These are phyloP conservation scores for Malurus splendens DNA, from an alignment of 2,797 vertebrate genomes.

Conservation along the genomic window DNA sequence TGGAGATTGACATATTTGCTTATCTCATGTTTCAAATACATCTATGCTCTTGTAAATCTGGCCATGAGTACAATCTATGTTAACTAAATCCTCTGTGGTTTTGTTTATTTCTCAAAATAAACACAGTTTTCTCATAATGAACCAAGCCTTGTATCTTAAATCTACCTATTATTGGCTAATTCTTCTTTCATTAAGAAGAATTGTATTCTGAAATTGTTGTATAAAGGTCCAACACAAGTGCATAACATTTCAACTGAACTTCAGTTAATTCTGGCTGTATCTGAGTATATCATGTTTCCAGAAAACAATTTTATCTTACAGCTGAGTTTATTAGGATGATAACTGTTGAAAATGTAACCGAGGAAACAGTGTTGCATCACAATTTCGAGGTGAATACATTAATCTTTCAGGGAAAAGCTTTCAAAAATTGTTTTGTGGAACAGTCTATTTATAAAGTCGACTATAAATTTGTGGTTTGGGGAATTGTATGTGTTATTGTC, in stretches of 20 bases:
- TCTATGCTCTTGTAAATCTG: neutral
- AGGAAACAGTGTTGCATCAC: neutral
- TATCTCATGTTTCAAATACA: neutral
- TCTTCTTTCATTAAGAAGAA: neutral
- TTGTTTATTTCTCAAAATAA: neutral
- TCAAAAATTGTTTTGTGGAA: neutral
- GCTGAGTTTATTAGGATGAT: neutral
- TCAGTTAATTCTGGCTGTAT: neutral
- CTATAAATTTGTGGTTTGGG: neutral
- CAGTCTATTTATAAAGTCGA: neutral
- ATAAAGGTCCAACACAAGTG: neutral
- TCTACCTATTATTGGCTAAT: neutral
- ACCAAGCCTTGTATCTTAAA: neutral
- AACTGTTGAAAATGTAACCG: neutral
- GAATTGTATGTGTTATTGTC: neutral
- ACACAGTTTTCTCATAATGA: neutral
- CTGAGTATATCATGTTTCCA: neutral
- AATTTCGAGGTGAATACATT: neutral
- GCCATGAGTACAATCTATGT: neutral
- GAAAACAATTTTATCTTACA: neutral
- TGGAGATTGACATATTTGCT: neutral
- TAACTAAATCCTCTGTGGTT: neutral
- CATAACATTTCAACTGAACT: neutral
- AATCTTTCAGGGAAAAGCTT: neutral
- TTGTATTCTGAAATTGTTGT: neutral